Conservation (phyloP, 2,888 invertebrate genomes). For the Lamellibrachia columna region DNA sequence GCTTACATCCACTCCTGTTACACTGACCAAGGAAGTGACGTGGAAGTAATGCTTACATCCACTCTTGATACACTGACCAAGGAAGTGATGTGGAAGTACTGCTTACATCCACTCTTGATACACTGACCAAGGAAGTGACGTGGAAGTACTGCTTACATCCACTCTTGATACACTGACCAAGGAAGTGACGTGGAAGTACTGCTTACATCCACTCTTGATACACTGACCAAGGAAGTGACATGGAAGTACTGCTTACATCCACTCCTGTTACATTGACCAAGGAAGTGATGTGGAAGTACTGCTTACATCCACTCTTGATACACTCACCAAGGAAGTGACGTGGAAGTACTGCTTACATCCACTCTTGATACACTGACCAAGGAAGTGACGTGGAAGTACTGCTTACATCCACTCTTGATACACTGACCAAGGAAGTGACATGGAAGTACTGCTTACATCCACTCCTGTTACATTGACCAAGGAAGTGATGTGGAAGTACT, state of each 20-base stretch:
- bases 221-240: slow-evolving; percentile 78
- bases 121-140: slow-evolving; percentile 78
- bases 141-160: slow-evolving; percentile 97
- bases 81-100: slow-evolving; percentile 95
- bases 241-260: slow-evolving; percentile 97
- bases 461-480: slow-evolving; percentile 77
- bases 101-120: slow-evolving; percentile 94
- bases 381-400: slow-evolving; percentile 95
- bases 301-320: too few relatives aligned
- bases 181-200: neutral
- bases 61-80: slow-evolving; percentile 77
- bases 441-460: slow-evolving; percentile 98
- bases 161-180: slow-evolving; percentile 84
- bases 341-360: too few relatives aligned
- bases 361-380: slow-evolving; percentile 51
- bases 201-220: neutral
- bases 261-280: slow-evolving; percentile 86
- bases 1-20: slow-evolving; percentile 94
- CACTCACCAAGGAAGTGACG: too few relatives aligned
- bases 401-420: slow-evolving; percentile 94
- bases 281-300: too few relatives aligned
- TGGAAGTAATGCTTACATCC: slow-evolving; percentile 97
- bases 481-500: slow-evolving; percentile 95
- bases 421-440: slow-evolving; percentile 86
- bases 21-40: slow-evolving; percentile 86